phyloP scores from a whole-genome alignment of 2,888 invertebrate species.

The Chloromyia formosa region DNA sequence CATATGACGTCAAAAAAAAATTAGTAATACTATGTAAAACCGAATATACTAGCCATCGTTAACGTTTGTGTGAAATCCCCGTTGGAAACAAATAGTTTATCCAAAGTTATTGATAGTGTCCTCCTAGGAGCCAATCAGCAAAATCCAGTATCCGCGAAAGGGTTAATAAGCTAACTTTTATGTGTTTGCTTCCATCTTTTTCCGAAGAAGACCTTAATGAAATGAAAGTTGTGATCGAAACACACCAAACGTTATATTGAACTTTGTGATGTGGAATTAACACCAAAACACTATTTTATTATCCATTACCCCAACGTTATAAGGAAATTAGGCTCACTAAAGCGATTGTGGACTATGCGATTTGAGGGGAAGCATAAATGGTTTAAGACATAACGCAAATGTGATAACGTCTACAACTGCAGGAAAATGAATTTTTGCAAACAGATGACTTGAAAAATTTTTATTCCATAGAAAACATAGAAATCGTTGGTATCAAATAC shows the following conservation, averaged over 20 bases:
- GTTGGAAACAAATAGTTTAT: too few species aligned
- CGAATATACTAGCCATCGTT: too few species aligned
- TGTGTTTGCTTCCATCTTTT: conserved; percentile 42
- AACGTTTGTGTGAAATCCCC: too few species aligned
- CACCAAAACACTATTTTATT: conserved; percentile 48
- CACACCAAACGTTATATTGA: conserved; percentile 43
- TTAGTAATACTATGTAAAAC: too few species aligned
- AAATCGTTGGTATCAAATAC: too few species aligned
- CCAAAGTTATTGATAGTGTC: too few species aligned
- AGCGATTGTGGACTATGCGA: conserved; percentile 46
- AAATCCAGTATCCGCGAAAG: too few species aligned
- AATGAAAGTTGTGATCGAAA: conserved; percentile 27
- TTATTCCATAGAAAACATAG: too few species aligned
- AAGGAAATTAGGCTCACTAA: conserved; percentile 47
- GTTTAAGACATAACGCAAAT: conserved; percentile 42
- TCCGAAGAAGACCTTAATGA: conserved; percentile 37
- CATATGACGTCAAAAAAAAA: too few species aligned
- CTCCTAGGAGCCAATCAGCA: too few species aligned
- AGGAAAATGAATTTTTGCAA: too few species aligned
- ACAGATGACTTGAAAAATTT: too few species aligned
- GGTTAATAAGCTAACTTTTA: conserved; percentile 37
- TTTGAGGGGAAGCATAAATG: conserved; percentile 48
- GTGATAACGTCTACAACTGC: conserved; percentile 40
- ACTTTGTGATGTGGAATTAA: conserved; percentile 40
- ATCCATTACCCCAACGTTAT: conserved; percentile 46